Percentiles rank a stretch among this genome's conserved stretches.
Conservation (phyloP, 2,797 vertebrate genomes). For the Melanotaenia pygmaea region DNA sequence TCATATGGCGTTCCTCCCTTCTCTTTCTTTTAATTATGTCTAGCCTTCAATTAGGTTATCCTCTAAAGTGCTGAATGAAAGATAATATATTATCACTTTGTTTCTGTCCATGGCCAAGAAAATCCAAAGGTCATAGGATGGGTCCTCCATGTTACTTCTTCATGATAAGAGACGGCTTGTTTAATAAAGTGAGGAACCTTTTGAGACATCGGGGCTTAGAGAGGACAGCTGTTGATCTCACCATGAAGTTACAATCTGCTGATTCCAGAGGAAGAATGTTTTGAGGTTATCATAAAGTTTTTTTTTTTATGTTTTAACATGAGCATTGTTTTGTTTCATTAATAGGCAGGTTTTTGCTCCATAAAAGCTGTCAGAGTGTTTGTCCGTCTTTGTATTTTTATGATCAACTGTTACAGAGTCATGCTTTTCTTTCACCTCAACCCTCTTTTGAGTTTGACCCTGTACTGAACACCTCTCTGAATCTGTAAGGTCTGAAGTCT, state of each 20-base stretch:
- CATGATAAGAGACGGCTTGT: background rate
- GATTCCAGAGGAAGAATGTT: background rate
- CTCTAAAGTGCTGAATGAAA: background rate
- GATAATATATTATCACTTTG: background rate
- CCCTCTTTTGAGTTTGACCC: conserved; percentile 53
- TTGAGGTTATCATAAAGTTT: background rate
- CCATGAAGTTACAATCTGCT: background rate
- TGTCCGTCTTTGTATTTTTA: conserved; percentile 15
- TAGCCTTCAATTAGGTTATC: background rate
- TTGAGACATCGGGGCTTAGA: background rate
- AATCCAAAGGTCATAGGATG: background rate
- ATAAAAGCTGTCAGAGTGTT: conserved; percentile 25
- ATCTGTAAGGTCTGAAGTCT: conserved; percentile 56
- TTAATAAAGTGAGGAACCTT: background rate
- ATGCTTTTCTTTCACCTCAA: conserved; percentile 32
- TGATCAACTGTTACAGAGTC: conserved; percentile 18
- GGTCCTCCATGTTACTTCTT: background rate
- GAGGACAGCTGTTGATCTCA: background rate
- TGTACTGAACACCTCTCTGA: conserved; percentile 54
- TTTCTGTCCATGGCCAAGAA: background rate
- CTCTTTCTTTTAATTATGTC: background rate
- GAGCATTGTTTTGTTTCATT: background rate
- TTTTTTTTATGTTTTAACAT: background rate
- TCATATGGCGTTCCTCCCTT: background rate
- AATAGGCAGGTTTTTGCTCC: background rate